Base-by-base conservation (phyloP, 2,113 vertebrate species). In the Thamnaconus septentrionalis region DNA sequence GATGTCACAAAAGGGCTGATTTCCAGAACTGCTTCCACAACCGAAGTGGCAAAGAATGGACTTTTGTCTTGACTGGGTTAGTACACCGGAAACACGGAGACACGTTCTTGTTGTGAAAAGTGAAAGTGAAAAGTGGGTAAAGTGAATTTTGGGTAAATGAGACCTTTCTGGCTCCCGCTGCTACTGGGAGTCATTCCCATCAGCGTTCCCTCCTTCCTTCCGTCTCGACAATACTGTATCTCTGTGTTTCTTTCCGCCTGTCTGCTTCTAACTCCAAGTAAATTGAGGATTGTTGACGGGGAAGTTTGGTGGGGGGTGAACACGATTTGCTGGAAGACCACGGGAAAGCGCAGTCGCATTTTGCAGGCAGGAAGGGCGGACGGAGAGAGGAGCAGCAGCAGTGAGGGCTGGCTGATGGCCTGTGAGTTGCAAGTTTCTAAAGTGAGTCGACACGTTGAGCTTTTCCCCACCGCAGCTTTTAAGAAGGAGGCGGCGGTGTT, bases 381-480 rank as follows among this genome's bases (percentile, higher is more conserved):
- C 72, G 76, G 73, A 64, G 50, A 67, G 66, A 76, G 81, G 79
- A 76, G 70, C 44, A 75, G 67, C 12, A 10, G 71, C 68, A 73
- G 72, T 68, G 57, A 81, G 66, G 81, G 68, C 66, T 43, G 18
- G 62, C 49, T 5, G 58, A 80, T 73, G 66, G 76, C 82, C 80
- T 5, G 60, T 56, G 80, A 31, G 87, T 77, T 3, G 44, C 41
- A 60, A 71, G 79, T 80, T 83, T 78, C 81, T 76, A 71, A 84
- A 80, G 56, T 63, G 56, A 85, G 80, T 72, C 76, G 69, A 85
- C 83, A 69, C 78, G 78, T 83, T 73, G 66, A 71, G 50, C 0
- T 4, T 56, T 80, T 90, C 7, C 83, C 87, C 88, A 80, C 88
- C 88, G 87, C 64, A 89, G 45, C 39, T 58, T 71, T 70, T 81